A percentile compares a stretch with the other conserved stretches of the same genome.
Conservation (phyloP, 2,113 vertebrate genomes). For the Sinosuthora webbiana region DNA sequence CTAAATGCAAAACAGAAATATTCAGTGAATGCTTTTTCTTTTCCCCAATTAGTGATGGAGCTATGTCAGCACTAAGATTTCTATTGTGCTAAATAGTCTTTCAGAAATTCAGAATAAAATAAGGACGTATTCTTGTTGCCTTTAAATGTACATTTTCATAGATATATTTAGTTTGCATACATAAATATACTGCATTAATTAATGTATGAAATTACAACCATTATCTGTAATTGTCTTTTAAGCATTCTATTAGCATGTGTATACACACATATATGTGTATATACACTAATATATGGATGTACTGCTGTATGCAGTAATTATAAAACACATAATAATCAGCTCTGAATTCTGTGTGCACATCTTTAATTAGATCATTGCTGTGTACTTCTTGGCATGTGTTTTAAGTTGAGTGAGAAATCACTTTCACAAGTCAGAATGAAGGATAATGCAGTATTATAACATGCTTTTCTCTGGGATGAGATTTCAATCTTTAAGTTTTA, state of each 20-base stretch:
- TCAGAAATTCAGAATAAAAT: background rate
- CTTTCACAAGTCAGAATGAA: background rate
- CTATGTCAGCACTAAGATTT: background rate
- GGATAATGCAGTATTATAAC: background rate
- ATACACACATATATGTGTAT: background rate
- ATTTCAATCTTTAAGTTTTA: background rate
- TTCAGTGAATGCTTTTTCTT: background rate
- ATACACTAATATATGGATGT: background rate
- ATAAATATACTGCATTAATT: background rate
- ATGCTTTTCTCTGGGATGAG: background rate
- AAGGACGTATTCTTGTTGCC: background rate
- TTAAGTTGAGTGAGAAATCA: background rate
- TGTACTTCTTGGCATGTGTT: background rate
- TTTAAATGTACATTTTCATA: background rate
- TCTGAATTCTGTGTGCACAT: background rate
- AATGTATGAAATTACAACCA: background rate
- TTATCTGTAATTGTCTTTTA: background rate
- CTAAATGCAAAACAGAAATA: slow-evolving; percentile 1
- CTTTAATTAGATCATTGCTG: background rate
- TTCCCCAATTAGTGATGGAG: background rate
- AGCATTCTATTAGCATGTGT: background rate
- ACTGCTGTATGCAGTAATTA: background rate
- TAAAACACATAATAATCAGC: background rate
- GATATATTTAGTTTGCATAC: background rate
- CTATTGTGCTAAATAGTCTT: background rate